Base-by-base conservation (phyloP, 2,113 vertebrate species). In the Reinhardtius hippoglossoides region DNA sequence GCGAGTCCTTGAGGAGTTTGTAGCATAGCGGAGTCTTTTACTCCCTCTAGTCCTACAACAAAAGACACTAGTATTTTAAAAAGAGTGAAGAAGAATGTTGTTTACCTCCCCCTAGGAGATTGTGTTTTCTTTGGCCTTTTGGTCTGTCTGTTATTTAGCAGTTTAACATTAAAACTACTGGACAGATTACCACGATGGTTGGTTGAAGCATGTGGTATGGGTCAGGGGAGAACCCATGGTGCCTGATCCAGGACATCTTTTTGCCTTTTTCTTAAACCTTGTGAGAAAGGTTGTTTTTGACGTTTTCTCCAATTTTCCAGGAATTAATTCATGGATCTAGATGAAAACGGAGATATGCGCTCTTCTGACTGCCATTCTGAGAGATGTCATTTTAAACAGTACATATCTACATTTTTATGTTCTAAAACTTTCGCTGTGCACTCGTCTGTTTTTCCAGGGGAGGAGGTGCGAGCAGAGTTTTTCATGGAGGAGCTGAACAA, bases 381-480 rank as follows among this genome's bases (percentile, higher is more conserved):
- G n/a, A n/a, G n/a, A 31, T 31, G 31, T 31, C 0, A 37, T 37
- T 37, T 37, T 1, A 9, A 9, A 9, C 35, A 9, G 7, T 1
- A 35, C 35, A 35, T 35, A 35, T 35, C 35, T 35, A 1, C 7
- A 35, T 35, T 35, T 9, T 35, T 35, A 35, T 54, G 48, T n/a
- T 9, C 0, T 1, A 52, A n/a, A n/a, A n/a, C 7, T 54, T 54
- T 0, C 7, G 16, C 50, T 48, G 10, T 1, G 8, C 46, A 16
- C 44, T 18, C 40, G n/a, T 21, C 46, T 40, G 2, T 9, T n/a
- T 62, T 31, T 74, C 23, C 83, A 95, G 94, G 89, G 10, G 91
- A 88, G 52, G 94, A 96, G 78, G 88, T 99, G 56, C 92, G 93
- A 81, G 94, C 95, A 0, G 97, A 99, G 74, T 92, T 84, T 31